These are phyloP conservation scores for Malaclemys terrapin DNA, from an alignment of 2,113 vertebrate genomes.

Conservation along the genomic window DNA sequence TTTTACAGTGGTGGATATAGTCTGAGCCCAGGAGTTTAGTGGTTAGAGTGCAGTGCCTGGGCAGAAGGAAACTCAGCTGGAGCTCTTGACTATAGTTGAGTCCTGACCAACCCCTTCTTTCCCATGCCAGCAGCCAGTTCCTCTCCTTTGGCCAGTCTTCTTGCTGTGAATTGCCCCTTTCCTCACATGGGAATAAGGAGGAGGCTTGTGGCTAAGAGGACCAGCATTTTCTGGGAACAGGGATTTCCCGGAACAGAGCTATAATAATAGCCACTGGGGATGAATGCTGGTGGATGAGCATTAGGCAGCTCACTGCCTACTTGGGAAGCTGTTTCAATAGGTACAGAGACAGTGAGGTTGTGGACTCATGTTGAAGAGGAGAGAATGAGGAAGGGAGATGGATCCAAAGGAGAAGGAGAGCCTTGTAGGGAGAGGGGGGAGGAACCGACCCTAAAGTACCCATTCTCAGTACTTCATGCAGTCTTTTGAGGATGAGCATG, in stretches of 20 bases:
- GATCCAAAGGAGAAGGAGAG: neutral
- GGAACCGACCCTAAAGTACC: neutral
- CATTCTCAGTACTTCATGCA: neutral
- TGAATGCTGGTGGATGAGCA: neutral
- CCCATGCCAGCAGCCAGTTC: neutral
- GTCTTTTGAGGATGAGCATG: neutral
- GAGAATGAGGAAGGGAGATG: neutral
- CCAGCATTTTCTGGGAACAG: conserved; percentile 20
- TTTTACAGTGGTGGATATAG: neutral
- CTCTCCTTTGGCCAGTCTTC: conserved; percentile 36
- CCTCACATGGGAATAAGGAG: conserved; percentile 51
- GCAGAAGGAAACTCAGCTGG: neutral
- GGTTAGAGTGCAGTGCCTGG: neutral
- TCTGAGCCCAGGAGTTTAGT: neutral
- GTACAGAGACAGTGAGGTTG: neutral
- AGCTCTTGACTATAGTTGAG: neutral
- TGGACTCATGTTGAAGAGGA: neutral
- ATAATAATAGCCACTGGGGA: neutral
- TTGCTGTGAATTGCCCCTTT: conserved; percentile 70
- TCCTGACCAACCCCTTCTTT: conserved; percentile 15
- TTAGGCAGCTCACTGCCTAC: neutral
- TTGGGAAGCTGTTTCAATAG: neutral
- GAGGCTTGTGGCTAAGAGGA: conserved; percentile 30
- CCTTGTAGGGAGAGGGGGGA: neutral
- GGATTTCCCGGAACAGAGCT: neutral